A percentile compares a stretch with the other conserved stretches of the same genome.
phyloP scores from a whole-genome alignment of 2,888 invertebrate species.

The Noctuana brunneofusca region DNA sequence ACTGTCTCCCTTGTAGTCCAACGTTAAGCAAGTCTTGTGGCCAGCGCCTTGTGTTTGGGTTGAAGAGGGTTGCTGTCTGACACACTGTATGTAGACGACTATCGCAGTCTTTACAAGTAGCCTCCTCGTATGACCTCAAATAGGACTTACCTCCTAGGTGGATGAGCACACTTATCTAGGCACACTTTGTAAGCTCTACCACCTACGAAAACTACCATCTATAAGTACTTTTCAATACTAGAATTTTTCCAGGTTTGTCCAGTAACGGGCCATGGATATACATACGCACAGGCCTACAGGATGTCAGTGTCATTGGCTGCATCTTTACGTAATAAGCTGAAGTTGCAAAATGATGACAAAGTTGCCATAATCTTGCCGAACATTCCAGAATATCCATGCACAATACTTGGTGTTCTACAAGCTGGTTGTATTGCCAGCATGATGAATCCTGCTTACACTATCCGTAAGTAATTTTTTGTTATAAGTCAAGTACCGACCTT shows the following conservation, averaged over 20 bases:
- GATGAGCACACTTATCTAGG: too few species aligned
- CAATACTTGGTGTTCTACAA: constrained; percentile 84
- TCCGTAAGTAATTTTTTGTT: constrained; percentile 51
- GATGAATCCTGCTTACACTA: constrained; percentile 85
- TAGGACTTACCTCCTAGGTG: too few species aligned
- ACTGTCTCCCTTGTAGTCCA: too few species aligned
- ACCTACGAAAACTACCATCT: too few species aligned
- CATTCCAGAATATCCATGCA: constrained; percentile 87
- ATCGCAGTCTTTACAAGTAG: too few species aligned
- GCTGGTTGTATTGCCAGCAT: constrained; percentile 87
- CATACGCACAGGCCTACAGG: constrained; percentile 85
- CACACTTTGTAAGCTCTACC: too few species aligned
- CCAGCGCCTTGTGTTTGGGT: too few species aligned
- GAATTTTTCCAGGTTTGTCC: constrained; percentile 84
- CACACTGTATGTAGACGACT: too few species aligned
- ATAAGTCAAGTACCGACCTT: neutral
- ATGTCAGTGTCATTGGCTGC: constrained; percentile 85
- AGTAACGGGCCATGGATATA: constrained; percentile 87
- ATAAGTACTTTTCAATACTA: neutral
- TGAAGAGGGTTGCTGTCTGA: too few species aligned
- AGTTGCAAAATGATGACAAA: constrained; percentile 85
- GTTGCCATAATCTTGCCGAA: constrained; percentile 89
- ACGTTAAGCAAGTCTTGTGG: too few species aligned
- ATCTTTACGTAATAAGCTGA: constrained; percentile 85
- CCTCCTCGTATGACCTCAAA: too few species aligned